Evolutionary conservation across 1,140 invertebrate genomes (phyloP).

Genomic region (Drosophila bocki): DNA sequence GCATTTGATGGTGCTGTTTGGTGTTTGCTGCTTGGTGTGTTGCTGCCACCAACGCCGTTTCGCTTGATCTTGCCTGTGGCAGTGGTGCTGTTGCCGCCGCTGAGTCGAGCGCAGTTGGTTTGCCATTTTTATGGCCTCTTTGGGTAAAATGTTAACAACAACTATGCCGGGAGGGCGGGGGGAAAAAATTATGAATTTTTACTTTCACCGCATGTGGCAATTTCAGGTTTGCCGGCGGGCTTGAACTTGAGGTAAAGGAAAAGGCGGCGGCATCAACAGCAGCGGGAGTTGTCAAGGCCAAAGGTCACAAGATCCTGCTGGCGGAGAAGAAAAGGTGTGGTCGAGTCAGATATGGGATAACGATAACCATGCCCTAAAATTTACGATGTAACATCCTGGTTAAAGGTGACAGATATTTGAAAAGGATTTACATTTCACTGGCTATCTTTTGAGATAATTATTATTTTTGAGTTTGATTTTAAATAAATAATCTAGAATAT

Average conservation of each 20-base stretch:
- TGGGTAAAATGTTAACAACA: slow-evolving; percentile 60
- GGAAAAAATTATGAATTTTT: slow-evolving; percentile 84
- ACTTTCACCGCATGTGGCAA: slow-evolving; percentile 84
- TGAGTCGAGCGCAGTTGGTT: slow-evolving; percentile 59
- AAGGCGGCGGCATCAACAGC: slow-evolving; percentile 21
- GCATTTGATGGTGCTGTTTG: slow-evolving; percentile 12
- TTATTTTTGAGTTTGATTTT: not conserved
- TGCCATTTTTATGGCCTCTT: slow-evolving; percentile 75
- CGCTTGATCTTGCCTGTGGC: slow-evolving; percentile 9
- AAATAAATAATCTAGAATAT: not conserved
- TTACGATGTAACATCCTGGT: not conserved
- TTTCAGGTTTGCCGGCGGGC: slow-evolving; percentile 44
- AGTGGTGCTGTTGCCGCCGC: slow-evolving; percentile 25
- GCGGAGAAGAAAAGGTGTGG: slow-evolving; percentile 58
- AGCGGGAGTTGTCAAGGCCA: slow-evolving; percentile 66
- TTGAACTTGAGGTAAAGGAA: slow-evolving; percentile 70
- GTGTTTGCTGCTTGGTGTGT: not conserved
- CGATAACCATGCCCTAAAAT: not conserved
- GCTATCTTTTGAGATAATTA: not conserved
- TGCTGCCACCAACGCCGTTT: slow-evolving; percentile 36
- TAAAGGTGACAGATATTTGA: slow-evolving; percentile 3
- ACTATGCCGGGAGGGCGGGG: slow-evolving; percentile 17
- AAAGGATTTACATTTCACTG: not conserved
- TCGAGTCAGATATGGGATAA: slow-evolving; percentile 21
- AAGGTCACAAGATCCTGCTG: slow-evolving; percentile 58